Conservation (phyloP, 2,888 invertebrate genomes). For the Ditula angustiorana region DNA sequence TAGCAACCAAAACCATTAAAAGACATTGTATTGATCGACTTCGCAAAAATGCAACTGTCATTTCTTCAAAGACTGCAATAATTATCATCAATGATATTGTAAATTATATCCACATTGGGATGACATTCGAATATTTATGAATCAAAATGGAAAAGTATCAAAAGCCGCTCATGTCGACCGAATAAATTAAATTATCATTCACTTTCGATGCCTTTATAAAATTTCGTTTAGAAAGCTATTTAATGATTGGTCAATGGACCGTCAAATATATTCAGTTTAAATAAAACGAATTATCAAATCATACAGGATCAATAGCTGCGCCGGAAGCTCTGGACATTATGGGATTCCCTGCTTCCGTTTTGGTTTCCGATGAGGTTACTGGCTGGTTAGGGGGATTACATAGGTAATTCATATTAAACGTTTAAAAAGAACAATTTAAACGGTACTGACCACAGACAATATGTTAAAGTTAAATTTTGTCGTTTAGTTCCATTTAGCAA, state of each 20-base stretch:
- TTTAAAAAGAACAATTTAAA: not conserved
- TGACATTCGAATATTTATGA: not conserved
- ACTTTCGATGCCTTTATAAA: constrained; percentile 47
- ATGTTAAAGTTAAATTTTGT: too few species aligned
- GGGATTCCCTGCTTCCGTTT: constrained; percentile 46
- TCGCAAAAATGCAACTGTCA: too few species aligned
- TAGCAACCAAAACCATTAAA: too few species aligned
- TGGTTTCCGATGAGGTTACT: constrained; percentile 32
- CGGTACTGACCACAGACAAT: not conserved
- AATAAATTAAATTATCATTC: constrained; percentile 13
- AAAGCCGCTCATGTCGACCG: constrained; percentile 7
- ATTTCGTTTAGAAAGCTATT: constrained; percentile 57
- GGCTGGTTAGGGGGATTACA: constrained; percentile 12
- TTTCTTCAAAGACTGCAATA: too few species aligned
- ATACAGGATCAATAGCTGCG: constrained; percentile 38
- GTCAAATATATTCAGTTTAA: constrained; percentile 68
- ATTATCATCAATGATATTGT: not conserved
- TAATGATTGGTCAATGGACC: constrained; percentile 65
- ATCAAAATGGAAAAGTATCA: constrained; percentile 6
- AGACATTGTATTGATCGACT: too few species aligned
- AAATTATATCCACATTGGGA: not conserved
- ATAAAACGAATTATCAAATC: constrained; percentile 56
- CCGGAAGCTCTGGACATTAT: constrained; percentile 37
- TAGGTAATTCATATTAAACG: not conserved
- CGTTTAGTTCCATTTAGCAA: too few species aligned